phyloP scores from a whole-genome alignment of 2,797 vertebrate species.

The Glyptemys insculpta region DNA sequence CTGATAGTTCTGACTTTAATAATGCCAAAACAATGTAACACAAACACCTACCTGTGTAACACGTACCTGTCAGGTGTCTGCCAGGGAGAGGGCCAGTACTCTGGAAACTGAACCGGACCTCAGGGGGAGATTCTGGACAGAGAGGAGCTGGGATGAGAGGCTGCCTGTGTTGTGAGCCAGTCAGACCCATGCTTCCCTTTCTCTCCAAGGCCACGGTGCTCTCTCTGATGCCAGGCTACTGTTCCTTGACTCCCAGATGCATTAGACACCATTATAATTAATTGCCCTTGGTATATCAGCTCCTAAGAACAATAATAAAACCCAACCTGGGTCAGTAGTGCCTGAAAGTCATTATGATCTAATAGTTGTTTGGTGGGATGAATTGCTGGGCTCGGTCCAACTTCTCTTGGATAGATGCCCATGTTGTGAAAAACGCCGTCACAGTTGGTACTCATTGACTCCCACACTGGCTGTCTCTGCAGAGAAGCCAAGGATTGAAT shows the following conservation, averaged over 20 bases:
- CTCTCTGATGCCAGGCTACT: not conserved
- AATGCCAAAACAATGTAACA: not conserved
- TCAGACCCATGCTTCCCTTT: not conserved
- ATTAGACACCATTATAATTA: not conserved
- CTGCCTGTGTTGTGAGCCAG: not conserved
- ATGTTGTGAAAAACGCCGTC: not conserved
- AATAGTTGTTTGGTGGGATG: not conserved
- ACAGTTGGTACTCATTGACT: not conserved
- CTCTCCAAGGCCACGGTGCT: not conserved
- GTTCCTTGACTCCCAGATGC: not conserved
- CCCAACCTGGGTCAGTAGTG: not conserved
- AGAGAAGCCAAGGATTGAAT: not conserved
- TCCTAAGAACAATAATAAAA: rapidly evolving
- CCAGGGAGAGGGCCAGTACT: not conserved
- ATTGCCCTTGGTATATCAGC: rapidly evolving
- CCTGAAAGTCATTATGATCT: not conserved
- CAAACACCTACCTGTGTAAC: not conserved
- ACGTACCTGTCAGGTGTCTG: not conserved
- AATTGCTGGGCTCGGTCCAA: rapidly evolving
- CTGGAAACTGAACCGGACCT: not conserved
- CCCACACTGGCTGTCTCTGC: not conserved
- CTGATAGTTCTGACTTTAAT: not conserved
- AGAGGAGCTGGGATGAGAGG: not conserved
- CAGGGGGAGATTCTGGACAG: not conserved
- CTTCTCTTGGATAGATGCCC: rapidly evolving